Evolutionary conservation across 1,140 invertebrate genomes (phyloP).

Genomic region (Cydia strobilella): DNA sequence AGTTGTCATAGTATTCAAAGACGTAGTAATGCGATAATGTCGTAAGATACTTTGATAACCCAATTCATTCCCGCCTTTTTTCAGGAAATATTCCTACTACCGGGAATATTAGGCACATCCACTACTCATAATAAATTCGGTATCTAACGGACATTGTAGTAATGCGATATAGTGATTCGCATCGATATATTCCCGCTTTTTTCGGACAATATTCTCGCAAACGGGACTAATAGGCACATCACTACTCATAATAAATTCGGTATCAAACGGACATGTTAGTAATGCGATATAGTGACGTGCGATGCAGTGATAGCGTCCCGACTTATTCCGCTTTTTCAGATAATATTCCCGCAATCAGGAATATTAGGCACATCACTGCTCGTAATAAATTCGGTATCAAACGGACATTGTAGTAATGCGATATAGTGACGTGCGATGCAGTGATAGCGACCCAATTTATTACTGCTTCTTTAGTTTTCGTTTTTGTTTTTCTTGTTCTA

Average conservation of each 20-base stretch:
- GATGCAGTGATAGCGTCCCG: conserved; percentile 51
- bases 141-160: too few relatives aligned
- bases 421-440: conserved; percentile 56
- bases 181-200: too few relatives aligned
- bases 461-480: conserved; percentile 41
- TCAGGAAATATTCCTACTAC: too few relatives aligned
- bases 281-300: conserved; percentile 56
- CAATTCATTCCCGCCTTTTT: too few relatives aligned
- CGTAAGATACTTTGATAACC: too few relatives aligned
- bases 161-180: too few relatives aligned
- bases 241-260: neutral
- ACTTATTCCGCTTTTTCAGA: conserved; percentile 48
- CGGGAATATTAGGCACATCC: too few relatives aligned
- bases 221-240: neutral
- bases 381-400: conserved; percentile 37
- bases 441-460: conserved; percentile 58
- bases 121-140: too few relatives aligned
- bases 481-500: conserved; percentile 40
- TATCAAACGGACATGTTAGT: conserved; percentile 55
- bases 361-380: neutral
- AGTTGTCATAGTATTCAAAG: too few relatives aligned
- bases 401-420: conserved; percentile 63
- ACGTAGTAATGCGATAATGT: too few relatives aligned
- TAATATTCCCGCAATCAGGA: neutral
- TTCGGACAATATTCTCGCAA: neutral